These are phyloP conservation scores for Akabosia matsudoensis DNA, from an alignment of 1,140 invertebrate genomes.

Conservation along the genomic window DNA sequence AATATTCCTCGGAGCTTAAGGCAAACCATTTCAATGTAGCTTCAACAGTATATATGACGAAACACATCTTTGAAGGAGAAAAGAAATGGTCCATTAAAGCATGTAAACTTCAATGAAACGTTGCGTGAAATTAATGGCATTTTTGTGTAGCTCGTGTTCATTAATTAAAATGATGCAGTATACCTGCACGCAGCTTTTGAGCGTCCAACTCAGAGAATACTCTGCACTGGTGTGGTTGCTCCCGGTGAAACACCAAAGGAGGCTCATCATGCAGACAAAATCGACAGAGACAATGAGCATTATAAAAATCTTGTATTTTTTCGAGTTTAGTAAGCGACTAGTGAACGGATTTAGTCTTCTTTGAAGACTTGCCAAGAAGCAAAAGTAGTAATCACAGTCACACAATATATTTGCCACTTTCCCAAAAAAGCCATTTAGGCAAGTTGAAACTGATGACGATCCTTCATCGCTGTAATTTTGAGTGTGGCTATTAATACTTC, in stretches of 20 bases:
- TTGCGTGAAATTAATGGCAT: not conserved
- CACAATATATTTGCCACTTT: not conserved
- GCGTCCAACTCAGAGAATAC: not conserved
- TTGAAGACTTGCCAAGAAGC: constrained; percentile 5
- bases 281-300: not conserved
- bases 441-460: too few relatives aligned
- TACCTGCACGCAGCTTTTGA: not conserved
- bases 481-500: not conserved
- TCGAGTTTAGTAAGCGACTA: not conserved
- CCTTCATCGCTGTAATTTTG: not conserved
- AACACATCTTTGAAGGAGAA: not conserved
- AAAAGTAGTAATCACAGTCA: constrained; percentile 11
- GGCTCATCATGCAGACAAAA: not conserved
- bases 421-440: not conserved
- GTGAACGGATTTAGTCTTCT: not conserved
- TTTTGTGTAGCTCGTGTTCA: not conserved
- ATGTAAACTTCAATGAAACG: too few relatives aligned
- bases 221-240: not conserved
- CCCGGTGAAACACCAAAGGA: not conserved
- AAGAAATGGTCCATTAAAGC: too few relatives aligned
- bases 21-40: not conserved
- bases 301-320: not conserved
- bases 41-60: not conserved
- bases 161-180: not conserved
- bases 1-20: not conserved